Base-by-base conservation (phyloP, 2,888 invertebrate genomes). In the Petrolisthes manimaculis region DNA sequence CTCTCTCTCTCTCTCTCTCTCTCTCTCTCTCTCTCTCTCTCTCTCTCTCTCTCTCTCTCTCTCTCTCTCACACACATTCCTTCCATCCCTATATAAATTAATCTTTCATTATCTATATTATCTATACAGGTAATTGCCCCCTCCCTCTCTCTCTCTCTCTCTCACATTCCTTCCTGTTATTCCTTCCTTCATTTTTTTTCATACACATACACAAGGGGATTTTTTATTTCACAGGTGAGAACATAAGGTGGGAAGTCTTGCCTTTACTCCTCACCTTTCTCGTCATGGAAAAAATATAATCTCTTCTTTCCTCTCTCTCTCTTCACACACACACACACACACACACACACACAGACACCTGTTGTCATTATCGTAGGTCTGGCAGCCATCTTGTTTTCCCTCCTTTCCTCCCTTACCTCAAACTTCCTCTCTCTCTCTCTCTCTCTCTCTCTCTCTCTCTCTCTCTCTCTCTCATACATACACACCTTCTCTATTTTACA, bases 291-390 rank as follows among this genome's bases (percentile, higher is more conserved):
- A 37, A 37, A 37, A 37, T 37, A 37, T 37, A 37, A 37, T 37
- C 2, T 37, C 0, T 37, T 37, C 0, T 37, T 37, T 37, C 37
- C 37, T 37, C 37, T 37, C 37, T 37, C 37, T 37, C 37, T 21
- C 6, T n/a, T 3, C 71, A 71, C 71, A n/a, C 71, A 71, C 71
- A 71, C 71, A n/a, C 71, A n/a, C 71, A 71, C 71, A n/a, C 61
- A 61, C 61, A 61, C 61, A 61, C 61, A 61, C 61, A 61, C 61
- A 61, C 61, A 61, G 12, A 61, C 61, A 61, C 61, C 9, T 18
- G 18, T 18, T 12, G 12, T 12, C 61, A 61, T 61, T 12, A 61
- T 12, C 61, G 18, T 18, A 61, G 18, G 9, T 61, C 61, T 61
- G 61, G 18, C 18, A 61, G 9, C 61, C 61, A 61, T 61, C 18